phyloP scores from a whole-genome alignment of 2,888 invertebrate genomes.

The Pachliopta kotzebuea region DNA sequence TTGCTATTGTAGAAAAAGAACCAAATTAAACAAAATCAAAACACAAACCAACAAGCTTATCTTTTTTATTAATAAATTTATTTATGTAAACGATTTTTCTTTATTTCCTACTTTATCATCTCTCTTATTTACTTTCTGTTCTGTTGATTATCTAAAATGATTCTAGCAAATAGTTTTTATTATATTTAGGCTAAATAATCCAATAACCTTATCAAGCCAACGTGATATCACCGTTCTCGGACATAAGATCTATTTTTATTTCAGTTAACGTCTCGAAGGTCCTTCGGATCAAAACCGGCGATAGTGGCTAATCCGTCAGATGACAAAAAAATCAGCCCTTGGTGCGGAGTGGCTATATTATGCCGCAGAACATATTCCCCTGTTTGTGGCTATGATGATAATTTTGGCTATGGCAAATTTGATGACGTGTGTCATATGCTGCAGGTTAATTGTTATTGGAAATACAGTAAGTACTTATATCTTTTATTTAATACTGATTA shows the following conservation, averaged over 20 bases:
- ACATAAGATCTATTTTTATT: slow-evolving; percentile 37
- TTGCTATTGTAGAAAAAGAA: slow-evolving; percentile 44
- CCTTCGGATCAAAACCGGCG: slow-evolving; percentile 34
- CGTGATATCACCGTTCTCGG: slow-evolving; percentile 20
- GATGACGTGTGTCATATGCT: slow-evolving; percentile 63
- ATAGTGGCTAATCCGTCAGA: slow-evolving; percentile 30
- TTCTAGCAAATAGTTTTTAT: neutral
- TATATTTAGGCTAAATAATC: neutral
- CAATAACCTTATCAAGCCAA: neutral
- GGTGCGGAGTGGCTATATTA: slow-evolving; percentile 53
- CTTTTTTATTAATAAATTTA: slow-evolving; percentile 23
- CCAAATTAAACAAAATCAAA: slow-evolving; percentile 37
- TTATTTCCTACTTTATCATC: slow-evolving; percentile 22
- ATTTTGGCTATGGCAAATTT: slow-evolving; percentile 57
- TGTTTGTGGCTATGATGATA: slow-evolving; percentile 59
- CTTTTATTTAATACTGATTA: neutral
- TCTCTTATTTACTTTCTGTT: slow-evolving; percentile 3
- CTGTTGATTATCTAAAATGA: neutral
- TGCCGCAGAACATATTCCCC: slow-evolving; percentile 45
- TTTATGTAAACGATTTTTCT: slow-evolving; percentile 28
- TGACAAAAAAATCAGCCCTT: slow-evolving; percentile 41
- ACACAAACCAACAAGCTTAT: neutral
- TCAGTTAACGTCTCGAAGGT: slow-evolving; percentile 45
- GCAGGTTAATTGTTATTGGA: slow-evolving; percentile 63
- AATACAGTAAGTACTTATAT: slow-evolving; percentile 51